Evolutionary conservation across 2,797 vertebrate genomes (phyloP).

Genomic region (Anguilla anguilla): DNA sequence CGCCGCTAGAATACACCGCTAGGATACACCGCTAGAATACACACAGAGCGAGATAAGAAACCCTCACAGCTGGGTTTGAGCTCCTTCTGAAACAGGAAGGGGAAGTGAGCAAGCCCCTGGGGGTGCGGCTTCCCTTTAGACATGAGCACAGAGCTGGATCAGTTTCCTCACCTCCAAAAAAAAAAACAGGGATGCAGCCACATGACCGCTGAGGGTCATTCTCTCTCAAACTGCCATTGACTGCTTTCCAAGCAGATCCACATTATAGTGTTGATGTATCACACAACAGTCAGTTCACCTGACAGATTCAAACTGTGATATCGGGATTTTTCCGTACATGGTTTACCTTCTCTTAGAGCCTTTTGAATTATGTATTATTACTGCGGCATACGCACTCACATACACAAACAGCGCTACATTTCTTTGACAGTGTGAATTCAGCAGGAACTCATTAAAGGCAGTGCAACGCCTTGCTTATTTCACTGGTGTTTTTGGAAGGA

Average conservation of each 20-base stretch:
- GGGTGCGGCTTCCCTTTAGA: neutral
- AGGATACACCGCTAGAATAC: neutral
- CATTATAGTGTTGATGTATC: neutral
- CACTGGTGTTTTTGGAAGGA: neutral
- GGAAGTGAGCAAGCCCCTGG: neutral
- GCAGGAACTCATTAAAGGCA: slow-evolving; percentile 46
- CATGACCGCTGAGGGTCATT: neutral
- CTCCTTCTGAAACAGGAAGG: neutral
- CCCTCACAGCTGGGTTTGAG: neutral
- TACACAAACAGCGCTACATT: neutral
- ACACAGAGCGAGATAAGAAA: neutral
- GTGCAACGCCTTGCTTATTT: slow-evolving; percentile 44
- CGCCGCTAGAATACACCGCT: too few relatives aligned
- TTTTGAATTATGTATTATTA: slow-evolving; percentile 50
- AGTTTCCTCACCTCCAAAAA: neutral
- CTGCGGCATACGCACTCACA: slow-evolving; percentile 45
- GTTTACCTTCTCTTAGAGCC: slow-evolving; percentile 48
- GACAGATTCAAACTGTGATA: slow-evolving; percentile 43
- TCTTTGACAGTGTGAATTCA: slow-evolving; percentile 30
- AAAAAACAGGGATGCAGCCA: neutral
- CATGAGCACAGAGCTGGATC: neutral
- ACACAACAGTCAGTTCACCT: slow-evolving; percentile 26
- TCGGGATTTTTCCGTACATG: slow-evolving; percentile 57
- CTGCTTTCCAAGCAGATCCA: neutral
- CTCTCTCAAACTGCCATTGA: too few relatives aligned